Evolutionary conservation across 2,888 invertebrate genomes (phyloP).

Genomic region (Cacoxenus indagator): DNA sequence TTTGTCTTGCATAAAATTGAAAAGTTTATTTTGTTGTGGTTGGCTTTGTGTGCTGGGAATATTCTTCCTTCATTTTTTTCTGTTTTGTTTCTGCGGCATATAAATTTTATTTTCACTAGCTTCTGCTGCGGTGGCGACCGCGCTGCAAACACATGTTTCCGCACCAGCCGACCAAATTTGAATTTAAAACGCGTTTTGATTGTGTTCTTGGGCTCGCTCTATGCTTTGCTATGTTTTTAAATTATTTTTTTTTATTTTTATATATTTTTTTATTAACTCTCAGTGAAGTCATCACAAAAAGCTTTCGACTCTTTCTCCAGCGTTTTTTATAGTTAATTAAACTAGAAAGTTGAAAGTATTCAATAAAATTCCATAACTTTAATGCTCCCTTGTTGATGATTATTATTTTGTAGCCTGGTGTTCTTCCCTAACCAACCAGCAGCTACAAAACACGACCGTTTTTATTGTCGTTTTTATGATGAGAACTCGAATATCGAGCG

Average conservation of each 20-base stretch:
- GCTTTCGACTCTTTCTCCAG: conserved; percentile 1
- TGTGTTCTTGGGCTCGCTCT: not conserved
- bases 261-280: not conserved
- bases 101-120: not conserved
- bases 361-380: conserved; percentile 8
- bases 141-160: not conserved
- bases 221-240: not conserved
- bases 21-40: conserved; percentile 11
- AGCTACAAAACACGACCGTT: conserved; percentile 41
- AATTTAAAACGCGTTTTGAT: conserved; percentile 4
- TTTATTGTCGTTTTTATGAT: conserved; percentile 50
- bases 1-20: not conserved
- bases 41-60: not conserved
- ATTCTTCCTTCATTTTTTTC: too few relatives aligned
- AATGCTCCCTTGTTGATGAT: too few relatives aligned
- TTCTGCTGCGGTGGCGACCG: not conserved
- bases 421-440: too few relatives aligned
- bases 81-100: not conserved
- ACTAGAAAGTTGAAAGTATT: not conserved
- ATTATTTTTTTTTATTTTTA: not conserved
- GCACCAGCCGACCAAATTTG: not conserved
- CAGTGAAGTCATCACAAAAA: not conserved
- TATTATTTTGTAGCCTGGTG: too few relatives aligned
- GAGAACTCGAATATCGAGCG: not conserved
- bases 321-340: conserved; percentile 29